phyloP scores from a whole-genome alignment of 2,888 invertebrate genomes.

The Euspilapteryx auroguttella region DNA sequence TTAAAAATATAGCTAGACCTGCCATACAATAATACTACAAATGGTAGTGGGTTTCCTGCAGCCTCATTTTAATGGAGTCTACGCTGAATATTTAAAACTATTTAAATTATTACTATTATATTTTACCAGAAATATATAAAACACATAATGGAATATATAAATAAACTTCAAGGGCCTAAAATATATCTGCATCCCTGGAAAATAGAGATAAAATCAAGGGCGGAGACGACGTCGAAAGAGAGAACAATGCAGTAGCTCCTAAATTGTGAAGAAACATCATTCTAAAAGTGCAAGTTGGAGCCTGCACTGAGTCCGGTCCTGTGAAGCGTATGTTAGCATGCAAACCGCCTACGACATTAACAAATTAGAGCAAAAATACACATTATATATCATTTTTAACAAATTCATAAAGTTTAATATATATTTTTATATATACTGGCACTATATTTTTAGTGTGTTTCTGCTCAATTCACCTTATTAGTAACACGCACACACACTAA shows the following conservation, averaged over 20 bases:
- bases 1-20: neutral
- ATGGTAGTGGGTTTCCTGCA: no score
- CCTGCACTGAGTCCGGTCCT: no score
- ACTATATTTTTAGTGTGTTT: slow-evolving; percentile 6
- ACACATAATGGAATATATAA: neutral
- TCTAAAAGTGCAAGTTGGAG: no score
- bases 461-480: slow-evolving; percentile 21
- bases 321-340: no score
- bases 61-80: no score
- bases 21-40: slow-evolving; percentile 8
- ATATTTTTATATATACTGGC: neutral
- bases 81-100: no score
- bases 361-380: no score
- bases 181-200: slow-evolving; percentile 2
- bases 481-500: slow-evolving; percentile 39
- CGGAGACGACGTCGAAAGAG: slow-evolving; percentile 1
- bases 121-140: neutral
- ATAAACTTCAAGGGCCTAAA: no score
- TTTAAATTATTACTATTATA: no score
- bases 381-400: no score
- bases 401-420: no score
- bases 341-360: no score
- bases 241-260: neutral
- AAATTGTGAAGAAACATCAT: neutral
- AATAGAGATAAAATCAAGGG: neutral